These are phyloP conservation scores for Tridacna gigas DNA, from an alignment of 2,888 invertebrate genomes.

Conservation along the genomic window DNA sequence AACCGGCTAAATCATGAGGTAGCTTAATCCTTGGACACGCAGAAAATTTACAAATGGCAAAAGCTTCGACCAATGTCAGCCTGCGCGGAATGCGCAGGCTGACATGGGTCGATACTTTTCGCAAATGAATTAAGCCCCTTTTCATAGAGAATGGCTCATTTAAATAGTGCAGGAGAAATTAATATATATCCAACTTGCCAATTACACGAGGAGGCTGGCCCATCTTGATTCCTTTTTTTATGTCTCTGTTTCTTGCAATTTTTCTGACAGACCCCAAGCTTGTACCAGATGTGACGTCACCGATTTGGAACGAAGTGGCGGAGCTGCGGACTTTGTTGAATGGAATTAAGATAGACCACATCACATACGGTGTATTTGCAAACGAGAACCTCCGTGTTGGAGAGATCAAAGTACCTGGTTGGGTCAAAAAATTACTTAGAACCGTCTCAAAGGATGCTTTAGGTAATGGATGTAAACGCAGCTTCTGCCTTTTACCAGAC, in stretches of 20 bases:
- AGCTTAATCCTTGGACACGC: too few relatives aligned
- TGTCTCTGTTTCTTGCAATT: background rate
- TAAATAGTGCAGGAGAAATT: too few relatives aligned
- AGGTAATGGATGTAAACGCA: background rate
- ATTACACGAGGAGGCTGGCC: too few relatives aligned
- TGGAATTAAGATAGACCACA: slow-evolving; percentile 55
- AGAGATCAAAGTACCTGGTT: background rate
- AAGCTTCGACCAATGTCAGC: too few relatives aligned
- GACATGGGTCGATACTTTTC: too few relatives aligned
- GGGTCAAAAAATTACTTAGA: background rate
- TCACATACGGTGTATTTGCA: slow-evolving; percentile 69
- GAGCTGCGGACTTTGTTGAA: slow-evolving; percentile 65
- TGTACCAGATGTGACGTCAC: slow-evolving; percentile 66
- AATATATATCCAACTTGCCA: too few relatives aligned
- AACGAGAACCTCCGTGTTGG: slow-evolving; percentile 36
- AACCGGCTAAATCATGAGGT: too few relatives aligned
- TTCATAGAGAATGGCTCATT: too few relatives aligned
- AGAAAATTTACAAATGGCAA: too few relatives aligned
- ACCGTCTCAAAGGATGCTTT: slow-evolving; percentile 1
- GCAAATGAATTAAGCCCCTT: too few relatives aligned
- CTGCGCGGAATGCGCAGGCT: too few relatives aligned
- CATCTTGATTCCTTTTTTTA: background rate
- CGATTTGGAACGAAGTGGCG: slow-evolving; percentile 68
- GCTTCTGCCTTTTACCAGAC: too few relatives aligned
- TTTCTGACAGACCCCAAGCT: slow-evolving; percentile 45